Conservation (phyloP, 1,140 invertebrate genomes). For the Dendrolimus punctatus region DNA sequence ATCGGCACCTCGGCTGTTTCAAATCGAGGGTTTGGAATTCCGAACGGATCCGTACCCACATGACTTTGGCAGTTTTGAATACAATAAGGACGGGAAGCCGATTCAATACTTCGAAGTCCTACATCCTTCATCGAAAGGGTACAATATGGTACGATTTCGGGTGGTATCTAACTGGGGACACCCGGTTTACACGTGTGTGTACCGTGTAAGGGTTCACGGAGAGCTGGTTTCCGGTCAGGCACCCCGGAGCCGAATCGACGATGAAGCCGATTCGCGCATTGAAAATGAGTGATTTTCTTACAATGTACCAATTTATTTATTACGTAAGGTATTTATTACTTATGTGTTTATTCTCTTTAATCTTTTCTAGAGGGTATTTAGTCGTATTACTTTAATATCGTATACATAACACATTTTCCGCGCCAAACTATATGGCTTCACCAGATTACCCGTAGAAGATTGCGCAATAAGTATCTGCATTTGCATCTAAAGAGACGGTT, state of each 20-base stretch:
- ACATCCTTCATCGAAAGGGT: slow-evolving; percentile 30
- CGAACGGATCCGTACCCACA: slow-evolving; percentile 39
- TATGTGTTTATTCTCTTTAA: too few relatives aligned
- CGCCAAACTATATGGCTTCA: too few relatives aligned
- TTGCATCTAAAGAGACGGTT: too few relatives aligned
- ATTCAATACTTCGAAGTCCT: slow-evolving; percentile 56
- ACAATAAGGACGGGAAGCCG: slow-evolving; percentile 44
- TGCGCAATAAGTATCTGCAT: too few relatives aligned
- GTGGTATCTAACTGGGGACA: slow-evolving; percentile 57
- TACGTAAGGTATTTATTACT: background rate
- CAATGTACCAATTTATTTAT: slow-evolving; percentile 1
- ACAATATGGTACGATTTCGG: slow-evolving; percentile 37
- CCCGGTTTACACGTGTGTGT: slow-evolving; percentile 53
- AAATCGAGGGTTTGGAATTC: slow-evolving; percentile 45
- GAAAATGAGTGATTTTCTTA: slow-evolving; percentile 31
- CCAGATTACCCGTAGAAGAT: too few relatives aligned
- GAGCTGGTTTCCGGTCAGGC: slow-evolving; percentile 29
- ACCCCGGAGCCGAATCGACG: slow-evolving; percentile 9
- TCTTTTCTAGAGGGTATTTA: too few relatives aligned
- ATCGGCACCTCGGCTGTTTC: slow-evolving; percentile 52
- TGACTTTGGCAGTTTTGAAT: slow-evolving; percentile 56
- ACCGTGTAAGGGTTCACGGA: slow-evolving; percentile 52
- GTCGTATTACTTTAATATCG: too few relatives aligned
- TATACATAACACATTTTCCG: too few relatives aligned
- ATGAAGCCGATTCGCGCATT: slow-evolving; percentile 30